phyloP scores from a whole-genome alignment of 2,888 invertebrate species.

The Melinaea menophilus region DNA sequence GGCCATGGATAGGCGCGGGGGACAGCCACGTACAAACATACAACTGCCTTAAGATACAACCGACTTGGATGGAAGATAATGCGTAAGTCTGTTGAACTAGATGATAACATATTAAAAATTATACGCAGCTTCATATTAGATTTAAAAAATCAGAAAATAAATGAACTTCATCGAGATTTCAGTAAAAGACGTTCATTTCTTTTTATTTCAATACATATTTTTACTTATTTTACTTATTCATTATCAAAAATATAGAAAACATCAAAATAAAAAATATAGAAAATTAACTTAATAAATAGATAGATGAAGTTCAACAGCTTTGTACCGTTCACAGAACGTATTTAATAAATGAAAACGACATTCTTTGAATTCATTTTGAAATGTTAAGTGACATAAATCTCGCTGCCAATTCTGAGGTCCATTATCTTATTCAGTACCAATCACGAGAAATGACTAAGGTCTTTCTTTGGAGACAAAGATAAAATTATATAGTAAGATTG shows the following conservation, averaged over 20 bases:
- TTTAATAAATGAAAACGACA: too few relatives aligned
- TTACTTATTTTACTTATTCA: too few relatives aligned
- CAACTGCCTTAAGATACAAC: conserved; percentile 87
- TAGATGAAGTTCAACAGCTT: too few relatives aligned
- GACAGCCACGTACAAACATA: conserved; percentile 78
- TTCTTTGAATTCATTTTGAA: not conserved
- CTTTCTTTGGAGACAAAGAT: conserved; percentile 31
- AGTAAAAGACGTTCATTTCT: too few relatives aligned
- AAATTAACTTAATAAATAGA: too few relatives aligned
- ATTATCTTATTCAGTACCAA: conserved; percentile 28
- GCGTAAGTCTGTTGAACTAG: conserved; percentile 47
- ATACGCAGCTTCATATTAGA: not conserved
- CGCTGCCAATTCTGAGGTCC: not conserved
- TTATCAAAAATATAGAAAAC: too few relatives aligned
- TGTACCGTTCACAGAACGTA: too few relatives aligned
- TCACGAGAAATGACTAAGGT: conserved; percentile 25
- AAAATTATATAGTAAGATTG: conserved; percentile 41
- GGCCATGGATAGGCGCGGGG: conserved; percentile 84
- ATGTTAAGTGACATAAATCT: not conserved
- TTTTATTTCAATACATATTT: too few relatives aligned
- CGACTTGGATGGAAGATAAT: conserved; percentile 89
- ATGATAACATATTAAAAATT: not conserved
- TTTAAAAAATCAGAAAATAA: too few relatives aligned
- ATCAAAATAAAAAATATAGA: too few relatives aligned
- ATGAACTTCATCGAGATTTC: too few relatives aligned